phyloP scores from a whole-genome alignment of 2,888 invertebrate species.

The Flabesymbios commensalis region DNA sequence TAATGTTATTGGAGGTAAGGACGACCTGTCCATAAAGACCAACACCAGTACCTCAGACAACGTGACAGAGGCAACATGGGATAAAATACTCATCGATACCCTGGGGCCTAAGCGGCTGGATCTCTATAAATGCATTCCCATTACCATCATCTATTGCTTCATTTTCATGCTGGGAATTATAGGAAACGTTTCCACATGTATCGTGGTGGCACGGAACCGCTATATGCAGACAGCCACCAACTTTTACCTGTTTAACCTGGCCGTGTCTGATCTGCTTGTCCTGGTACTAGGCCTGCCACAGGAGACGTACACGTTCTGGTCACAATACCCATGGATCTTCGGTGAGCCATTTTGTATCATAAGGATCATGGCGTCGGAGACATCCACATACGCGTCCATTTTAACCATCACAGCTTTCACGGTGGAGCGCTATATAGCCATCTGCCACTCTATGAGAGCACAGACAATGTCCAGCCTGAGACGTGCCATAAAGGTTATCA shows the following conservation, averaged over 20 bases:
- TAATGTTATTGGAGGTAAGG: too few relatives aligned
- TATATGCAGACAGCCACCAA: slow-evolving; percentile 90
- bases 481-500: slow-evolving; percentile 78
- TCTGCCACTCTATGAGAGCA: slow-evolving; percentile 78
- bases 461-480: slow-evolving; percentile 82
- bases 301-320: slow-evolving; percentile 69
- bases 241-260: slow-evolving; percentile 86
- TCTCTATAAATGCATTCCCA: slow-evolving; percentile 27
- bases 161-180: slow-evolving; percentile 81
- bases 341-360: slow-evolving; percentile 77
- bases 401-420: slow-evolving; percentile 82
- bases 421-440: slow-evolving; percentile 82
- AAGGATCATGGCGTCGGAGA: slow-evolving; percentile 77
- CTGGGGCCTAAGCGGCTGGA: slow-evolving; percentile 29
- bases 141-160: slow-evolving; percentile 65
- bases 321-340: slow-evolving; percentile 65
- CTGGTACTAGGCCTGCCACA: slow-evolving; percentile 83
- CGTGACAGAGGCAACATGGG: too few relatives aligned
- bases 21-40: too few relatives aligned
- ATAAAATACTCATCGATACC: not conserved
- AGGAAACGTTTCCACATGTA: slow-evolving; percentile 83
- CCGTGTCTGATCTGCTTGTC: slow-evolving; percentile 78
- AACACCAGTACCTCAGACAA: too few relatives aligned
- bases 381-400: slow-evolving; percentile 73
- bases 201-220: slow-evolving; percentile 80